A percentile compares a stretch with the other conserved stretches of the same genome.
Conservation (phyloP, 2,113 vertebrate species). For the Cyphomyrus plagiostoma region DNA sequence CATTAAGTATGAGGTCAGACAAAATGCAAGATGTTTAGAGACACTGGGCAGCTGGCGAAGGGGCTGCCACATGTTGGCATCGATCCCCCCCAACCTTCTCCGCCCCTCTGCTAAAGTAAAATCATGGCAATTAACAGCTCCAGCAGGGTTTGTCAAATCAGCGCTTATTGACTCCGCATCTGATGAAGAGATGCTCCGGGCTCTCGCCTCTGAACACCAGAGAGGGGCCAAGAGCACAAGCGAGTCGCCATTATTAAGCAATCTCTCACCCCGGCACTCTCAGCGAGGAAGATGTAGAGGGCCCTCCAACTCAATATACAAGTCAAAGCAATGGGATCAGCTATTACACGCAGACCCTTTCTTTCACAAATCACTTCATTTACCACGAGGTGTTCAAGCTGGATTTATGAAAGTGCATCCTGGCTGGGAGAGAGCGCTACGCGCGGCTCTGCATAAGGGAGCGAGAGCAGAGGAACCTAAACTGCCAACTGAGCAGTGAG, state of each 20-base stretch:
- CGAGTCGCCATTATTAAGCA: slow-evolving; percentile 23
- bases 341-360: slow-evolving; percentile 15
- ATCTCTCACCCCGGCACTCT: slow-evolving; percentile 1
- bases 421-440: neutral
- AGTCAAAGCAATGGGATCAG: slow-evolving; percentile 22
- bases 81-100: neutral
- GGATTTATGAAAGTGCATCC: slow-evolving; percentile 23
- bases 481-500: slow-evolving; percentile 34
- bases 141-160: slow-evolving; percentile 27
- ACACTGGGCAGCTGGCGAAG: slow-evolving; percentile 29
- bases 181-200: slow-evolving; percentile 9
- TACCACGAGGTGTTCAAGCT: slow-evolving; percentile 13
- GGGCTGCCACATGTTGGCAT: slow-evolving; percentile 34
- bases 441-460: neutral
- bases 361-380: slow-evolving; percentile 20
- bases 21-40: slow-evolving; percentile 26
- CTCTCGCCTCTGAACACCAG: neutral
- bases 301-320: slow-evolving; percentile 16
- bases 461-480: slow-evolving; percentile 31
- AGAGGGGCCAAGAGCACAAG: slow-evolving; percentile 4
- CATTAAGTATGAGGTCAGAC: slow-evolving; percentile 42
- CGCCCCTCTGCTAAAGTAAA: slow-evolving; percentile 27
- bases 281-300: slow-evolving; percentile 3
- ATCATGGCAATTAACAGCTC: slow-evolving; percentile 33
- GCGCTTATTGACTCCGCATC: slow-evolving; percentile 12